These are phyloP conservation scores for Epizoanthus scotinus DNA, from an alignment of 92 coral and sea anemone species.

Conservation along the genomic window DNA sequence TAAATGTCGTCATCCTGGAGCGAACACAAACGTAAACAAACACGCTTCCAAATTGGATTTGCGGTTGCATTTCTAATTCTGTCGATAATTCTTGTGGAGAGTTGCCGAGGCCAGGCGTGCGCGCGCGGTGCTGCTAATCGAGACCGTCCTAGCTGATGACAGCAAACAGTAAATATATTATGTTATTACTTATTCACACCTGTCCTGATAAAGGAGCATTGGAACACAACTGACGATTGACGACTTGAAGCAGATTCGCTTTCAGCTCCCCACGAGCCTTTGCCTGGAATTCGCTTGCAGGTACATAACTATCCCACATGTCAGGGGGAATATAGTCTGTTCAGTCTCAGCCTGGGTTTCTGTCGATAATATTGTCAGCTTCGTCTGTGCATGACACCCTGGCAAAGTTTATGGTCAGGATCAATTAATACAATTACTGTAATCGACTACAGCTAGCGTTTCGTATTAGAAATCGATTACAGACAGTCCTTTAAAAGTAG, in stretches of 20 bases:
- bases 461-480: conserved; percentile 74
- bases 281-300: background rate
- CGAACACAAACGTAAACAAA: background rate
- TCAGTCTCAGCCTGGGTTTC: background rate
- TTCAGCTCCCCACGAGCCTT: conserved; percentile 8
- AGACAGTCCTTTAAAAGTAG: conserved; percentile 43
- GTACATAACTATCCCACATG: background rate
- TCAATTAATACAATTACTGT: conserved; percentile 45
- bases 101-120: background rate
- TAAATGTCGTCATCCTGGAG: background rate
- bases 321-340: background rate
- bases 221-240: conserved; percentile 30
- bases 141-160: background rate
- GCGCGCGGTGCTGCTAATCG: background rate
- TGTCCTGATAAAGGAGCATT: conserved; percentile 10
- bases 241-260: conserved; percentile 6
- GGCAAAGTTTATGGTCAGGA: background rate
- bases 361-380: background rate
- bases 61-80: background rate
- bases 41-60: conserved; percentile 19
- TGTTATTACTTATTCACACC: conserved; percentile 37
- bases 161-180: conserved; percentile 34
- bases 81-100: background rate
- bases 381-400: background rate
- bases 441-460: conserved; percentile 61